These are phyloP conservation scores for Phyllotis vaccarum DNA, from an alignment of 2,797 vertebrate genomes.

Conservation along the genomic window DNA sequence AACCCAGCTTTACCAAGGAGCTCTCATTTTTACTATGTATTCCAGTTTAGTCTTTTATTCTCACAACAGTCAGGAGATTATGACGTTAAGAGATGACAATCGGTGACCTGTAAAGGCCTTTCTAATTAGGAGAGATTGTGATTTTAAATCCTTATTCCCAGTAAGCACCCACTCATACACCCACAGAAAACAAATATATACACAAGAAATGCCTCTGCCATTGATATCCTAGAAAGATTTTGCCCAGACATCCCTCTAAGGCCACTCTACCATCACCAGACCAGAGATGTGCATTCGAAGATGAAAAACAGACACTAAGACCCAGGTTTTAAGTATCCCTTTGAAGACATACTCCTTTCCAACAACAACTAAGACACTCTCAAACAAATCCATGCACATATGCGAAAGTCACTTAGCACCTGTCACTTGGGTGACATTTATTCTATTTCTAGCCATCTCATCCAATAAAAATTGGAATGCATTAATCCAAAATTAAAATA, in stretches of 20 bases:
- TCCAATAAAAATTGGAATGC: conserved; percentile 64
- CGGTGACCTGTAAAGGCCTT: conserved; percentile 49
- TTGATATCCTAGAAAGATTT: background rate
- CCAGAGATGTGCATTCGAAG: background rate
- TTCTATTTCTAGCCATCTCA: conserved; percentile 58
- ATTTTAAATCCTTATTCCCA: conserved; percentile 49
- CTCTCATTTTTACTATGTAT: conserved; percentile 20
- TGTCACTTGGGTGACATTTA: conserved; percentile 68
- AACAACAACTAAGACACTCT: background rate
- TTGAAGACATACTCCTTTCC: background rate
- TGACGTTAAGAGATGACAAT: conserved; percentile 13
- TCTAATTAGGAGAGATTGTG: conserved; percentile 63
- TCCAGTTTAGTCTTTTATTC: conserved; percentile 26
- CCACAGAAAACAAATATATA: conserved; percentile 32
- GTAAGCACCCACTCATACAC: background rate
- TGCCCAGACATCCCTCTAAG: background rate
- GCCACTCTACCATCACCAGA: background rate
- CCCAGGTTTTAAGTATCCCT: background rate
- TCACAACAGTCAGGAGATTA: conserved; percentile 42
- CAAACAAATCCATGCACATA: background rate
- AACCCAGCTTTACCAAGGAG: background rate
- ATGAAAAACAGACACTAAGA: conserved; percentile 1
- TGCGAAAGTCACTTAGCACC: background rate
- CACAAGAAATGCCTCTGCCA: background rate
- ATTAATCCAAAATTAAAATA: conserved; percentile 69